A percentile compares a stretch with the other conserved stretches of the same genome.
These are phyloP conservation scores for Nyctibius bracteatus DNA, from an alignment of 2,113 vertebrate species.

Conservation along the genomic window DNA sequence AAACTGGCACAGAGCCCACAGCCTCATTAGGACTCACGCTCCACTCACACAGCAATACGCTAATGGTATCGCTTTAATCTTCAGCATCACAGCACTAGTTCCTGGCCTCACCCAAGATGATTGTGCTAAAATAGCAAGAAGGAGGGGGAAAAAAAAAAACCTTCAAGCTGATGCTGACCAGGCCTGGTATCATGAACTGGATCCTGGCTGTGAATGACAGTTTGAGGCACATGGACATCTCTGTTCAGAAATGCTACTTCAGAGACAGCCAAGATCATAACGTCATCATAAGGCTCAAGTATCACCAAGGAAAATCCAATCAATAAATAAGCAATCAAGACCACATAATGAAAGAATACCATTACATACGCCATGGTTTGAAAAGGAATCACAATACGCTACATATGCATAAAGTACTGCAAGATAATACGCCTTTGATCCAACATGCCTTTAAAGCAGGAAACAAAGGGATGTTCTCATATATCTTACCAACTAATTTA, in stretches of 20 bases:
- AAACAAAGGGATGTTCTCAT: conserved; percentile 66
- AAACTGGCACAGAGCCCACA: background rate
- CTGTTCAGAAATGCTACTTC: background rate
- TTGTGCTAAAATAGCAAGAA: background rate
- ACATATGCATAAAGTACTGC: conserved; percentile 16
- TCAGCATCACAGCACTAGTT: background rate
- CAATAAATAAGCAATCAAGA: conserved; percentile 10
- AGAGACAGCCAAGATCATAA: background rate
- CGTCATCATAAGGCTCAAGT: background rate
- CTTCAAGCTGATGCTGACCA: background rate
- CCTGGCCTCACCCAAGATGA: background rate
- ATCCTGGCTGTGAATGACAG: background rate
- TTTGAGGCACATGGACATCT: background rate
- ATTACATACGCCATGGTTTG: background rate
- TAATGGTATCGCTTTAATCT: background rate
- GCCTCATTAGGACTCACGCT: background rate
- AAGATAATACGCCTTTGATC: conserved; percentile 50
- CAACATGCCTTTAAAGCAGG: conserved; percentile 42
- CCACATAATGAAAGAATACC: background rate
- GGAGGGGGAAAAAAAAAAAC: background rate
- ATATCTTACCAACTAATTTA: conserved; percentile 57
- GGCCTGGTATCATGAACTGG: background rate
- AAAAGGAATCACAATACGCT: conserved; percentile 20
- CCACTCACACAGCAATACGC: background rate
- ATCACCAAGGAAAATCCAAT: conserved; percentile 24